Evolutionary conservation across 2,113 vertebrate species (phyloP).

Genomic region (Apus apus): DNA sequence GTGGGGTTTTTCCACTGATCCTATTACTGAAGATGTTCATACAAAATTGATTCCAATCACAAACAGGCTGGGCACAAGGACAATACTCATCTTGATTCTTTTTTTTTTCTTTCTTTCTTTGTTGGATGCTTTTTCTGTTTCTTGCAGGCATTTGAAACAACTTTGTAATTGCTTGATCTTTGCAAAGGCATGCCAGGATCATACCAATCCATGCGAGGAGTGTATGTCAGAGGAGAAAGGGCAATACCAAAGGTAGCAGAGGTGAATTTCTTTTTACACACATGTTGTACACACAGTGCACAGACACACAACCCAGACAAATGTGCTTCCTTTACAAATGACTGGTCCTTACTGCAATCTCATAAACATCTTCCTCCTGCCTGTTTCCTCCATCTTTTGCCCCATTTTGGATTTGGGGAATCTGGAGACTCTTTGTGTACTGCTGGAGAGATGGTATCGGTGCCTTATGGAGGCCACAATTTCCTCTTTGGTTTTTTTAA

Average conservation of each 20-base stretch:
- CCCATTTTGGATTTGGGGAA: not conserved
- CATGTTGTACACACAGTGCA: not conserved
- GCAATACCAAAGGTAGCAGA: conserved; percentile 39
- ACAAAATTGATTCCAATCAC: not conserved
- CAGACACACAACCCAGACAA: not conserved
- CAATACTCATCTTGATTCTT: not conserved
- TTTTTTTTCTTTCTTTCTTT: not conserved
- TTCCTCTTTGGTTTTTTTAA: not conserved
- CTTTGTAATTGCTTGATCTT: not conserved
- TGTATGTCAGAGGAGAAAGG: not conserved
- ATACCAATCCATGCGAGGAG: accelerated
- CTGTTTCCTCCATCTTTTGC: accelerated
- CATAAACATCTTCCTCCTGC: not conserved
- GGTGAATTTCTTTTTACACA: not conserved
- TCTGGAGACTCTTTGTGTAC: not conserved
- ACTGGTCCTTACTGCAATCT: not conserved
- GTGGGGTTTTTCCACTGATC: not conserved
- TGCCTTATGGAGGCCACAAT: conserved; percentile 68
- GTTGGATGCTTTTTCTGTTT: not conserved
- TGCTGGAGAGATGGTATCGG: conserved; percentile 32
- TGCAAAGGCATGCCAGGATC: accelerated
- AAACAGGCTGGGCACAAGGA: not conserved
- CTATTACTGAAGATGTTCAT: not conserved
- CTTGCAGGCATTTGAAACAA: not conserved
- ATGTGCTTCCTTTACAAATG: not conserved